Base-by-base conservation (phyloP, 2,888 invertebrate genomes). In the Sinhomidia bicolor region DNA sequence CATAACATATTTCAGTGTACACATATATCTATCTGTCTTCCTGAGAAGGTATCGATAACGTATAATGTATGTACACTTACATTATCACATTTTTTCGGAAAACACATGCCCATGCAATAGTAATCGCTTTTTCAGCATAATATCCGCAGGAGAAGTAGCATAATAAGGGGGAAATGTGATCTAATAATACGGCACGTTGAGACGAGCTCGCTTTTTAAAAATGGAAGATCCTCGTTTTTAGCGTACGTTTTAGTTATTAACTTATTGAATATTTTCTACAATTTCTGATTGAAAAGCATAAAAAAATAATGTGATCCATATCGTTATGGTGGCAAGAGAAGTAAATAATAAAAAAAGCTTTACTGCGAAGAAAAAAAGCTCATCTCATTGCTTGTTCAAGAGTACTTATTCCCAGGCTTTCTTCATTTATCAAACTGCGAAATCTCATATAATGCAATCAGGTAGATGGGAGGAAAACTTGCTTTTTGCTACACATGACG, bases 371-470 rank as follows among this genome's bases (percentile, higher is more conserved):
- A n/a, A n/a, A 36, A 68, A 41, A 29, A 60, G 26, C 68, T 79
- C 57, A 68, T 76, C 76, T 44, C 7, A 6, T 32, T 79, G 76
- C n/a, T n/a, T n/a, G n/a, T n/a, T n/a, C n/a, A 60, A 85, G 85
- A 41, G 85, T 68, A 68, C 85, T 85, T 85, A 79, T 85, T 54
- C 62, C 57, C 17, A 23, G 85, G 41, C 41, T 23, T 60, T 57
- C 29, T 74, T 86, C 86, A 80, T 80, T 81, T 86, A 86, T 81
- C 79, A 54, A 57, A 23, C 57, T 57, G 36, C 20, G 20, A 80
- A 81, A 86, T 86, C 81, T 86, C 79, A n/a, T n/a, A 80, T 86
- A 68, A 86, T 86, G 80, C 54, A 74, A 81, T 86, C 86, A 86
- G 81, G 86, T 74, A 74, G 36, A 62, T 47, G 14, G 7, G n/a